Base-by-base conservation (phyloP, 2,888 invertebrate genomes). In the Chirona hameri region DNA sequence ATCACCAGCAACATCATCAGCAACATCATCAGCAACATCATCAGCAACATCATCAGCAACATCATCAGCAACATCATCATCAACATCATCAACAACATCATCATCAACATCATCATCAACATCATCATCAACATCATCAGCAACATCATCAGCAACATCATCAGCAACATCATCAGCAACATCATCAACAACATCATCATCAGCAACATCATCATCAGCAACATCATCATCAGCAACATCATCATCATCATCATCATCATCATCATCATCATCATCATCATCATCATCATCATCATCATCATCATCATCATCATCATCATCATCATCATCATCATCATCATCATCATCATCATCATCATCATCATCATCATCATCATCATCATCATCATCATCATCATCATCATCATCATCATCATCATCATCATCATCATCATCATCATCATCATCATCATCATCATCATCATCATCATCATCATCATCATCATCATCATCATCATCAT, bases 381-480 rank as follows among this genome's bases (percentile, higher is more conserved):
- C 80, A 80, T 29, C 39, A 80, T 12, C 39, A 80, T 24, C 39
- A 80, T 29, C 39, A 80, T 29, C 31, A 29, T 29, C 39, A 80
- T 29, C 39, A 80, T 29, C 39, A 80, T 29, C 39, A 15, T 80
- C 39, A 80, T 29, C 39, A 80, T 29, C 39, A 80, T 29, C 80
- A 80, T 80, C 39, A 80, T 29, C 24, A 80, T 29, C 39, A 15
- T 29, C 80, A 80, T 80, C 39, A 80, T 80, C 39, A 80, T 29
- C 80, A 80, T 29, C 39, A 80, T 29, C 39, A 80, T 80, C 39
- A 80, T 29, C 24, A 9, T 29, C 39, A 80, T 29, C 39, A 80
- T 29, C 46, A 21, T 0, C 15, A 79, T 79, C 79, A 21, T 80
- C 39, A 80, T 29, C 39, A 80, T 29, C 39, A 39, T 29, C 1